A percentile compares a stretch with the other conserved stretches of the same genome.
These are phyloP conservation scores for Vultur gryphus DNA, from an alignment of 2,797 vertebrate species.

Conservation along the genomic window DNA sequence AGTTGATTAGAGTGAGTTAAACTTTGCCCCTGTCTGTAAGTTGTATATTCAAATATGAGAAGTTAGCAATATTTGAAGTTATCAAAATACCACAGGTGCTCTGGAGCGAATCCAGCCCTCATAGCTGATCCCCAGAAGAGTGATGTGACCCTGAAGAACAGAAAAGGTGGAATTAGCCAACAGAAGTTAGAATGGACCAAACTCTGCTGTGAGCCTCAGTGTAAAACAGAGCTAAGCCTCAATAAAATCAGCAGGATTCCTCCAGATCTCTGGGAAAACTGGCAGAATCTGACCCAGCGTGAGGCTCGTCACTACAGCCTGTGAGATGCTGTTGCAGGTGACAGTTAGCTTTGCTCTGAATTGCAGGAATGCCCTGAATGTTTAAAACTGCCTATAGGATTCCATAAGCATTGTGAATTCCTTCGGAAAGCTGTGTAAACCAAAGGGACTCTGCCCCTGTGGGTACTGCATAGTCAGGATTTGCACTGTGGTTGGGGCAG, in stretches of 20 bases:
- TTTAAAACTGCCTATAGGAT: not conserved
- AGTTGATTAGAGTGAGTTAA: constrained; percentile 74
- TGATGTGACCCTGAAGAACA: constrained; percentile 1
- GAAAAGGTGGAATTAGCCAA: not conserved
- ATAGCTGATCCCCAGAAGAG: not conserved
- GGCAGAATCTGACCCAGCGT: not conserved
- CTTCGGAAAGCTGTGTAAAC: not conserved
- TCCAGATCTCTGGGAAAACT: not conserved
- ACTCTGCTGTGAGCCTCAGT: not conserved
- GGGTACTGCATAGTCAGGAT: not conserved
- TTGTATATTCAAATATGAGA: constrained; percentile 58
- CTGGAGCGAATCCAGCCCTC: constrained; percentile 32
- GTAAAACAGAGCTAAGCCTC: not conserved
- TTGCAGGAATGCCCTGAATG: not conserved
- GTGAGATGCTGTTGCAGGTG: not conserved
- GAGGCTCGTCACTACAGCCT: not conserved
- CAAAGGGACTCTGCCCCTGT: not conserved
- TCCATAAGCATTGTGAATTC: not conserved
- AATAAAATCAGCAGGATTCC: not conserved
- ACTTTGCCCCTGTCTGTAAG: constrained; percentile 65
- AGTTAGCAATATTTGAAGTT: constrained; percentile 47
- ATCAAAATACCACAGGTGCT: constrained; percentile 62
- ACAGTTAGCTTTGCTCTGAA: not conserved
- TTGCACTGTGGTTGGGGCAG: not conserved
- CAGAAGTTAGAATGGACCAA: not conserved